Base-by-base conservation (phyloP, 2,797 vertebrate species). In the Kryptolebias ocellatus region DNA sequence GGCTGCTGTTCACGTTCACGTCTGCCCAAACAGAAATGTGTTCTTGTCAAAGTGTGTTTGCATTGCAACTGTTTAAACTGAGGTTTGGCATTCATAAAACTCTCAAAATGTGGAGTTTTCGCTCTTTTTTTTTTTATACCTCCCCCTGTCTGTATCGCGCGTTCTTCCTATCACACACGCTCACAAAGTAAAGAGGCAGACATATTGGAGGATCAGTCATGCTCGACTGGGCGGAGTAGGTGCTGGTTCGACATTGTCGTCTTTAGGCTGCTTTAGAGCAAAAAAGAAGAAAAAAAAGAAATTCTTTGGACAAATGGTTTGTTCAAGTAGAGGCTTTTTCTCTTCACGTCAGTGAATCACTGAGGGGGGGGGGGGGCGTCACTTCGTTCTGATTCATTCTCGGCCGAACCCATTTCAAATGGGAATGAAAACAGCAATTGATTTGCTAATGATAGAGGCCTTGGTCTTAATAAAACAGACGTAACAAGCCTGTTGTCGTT, bases 381-480 rank as follows among this genome's bases (percentile, higher is more conserved):
- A 39, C 18, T 47, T 80, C 53, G 58, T 58, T 67, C 79, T 69
- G 60, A 65, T 74, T 81, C 58, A 50, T 46, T 61, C 76, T 62
- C 59, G 28, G 60, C 78, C 79, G 76, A 83, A 53, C 64, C 80
- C 62, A 59, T 81, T 79, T 56, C 70, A 67, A 67, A 79, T 70
- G 67, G 86, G 80, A 84, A 87, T 67, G 81, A 74, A 78, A 83
- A 56, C 46, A 44, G 56, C 87, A 86, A 84, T 90, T 91, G 86
- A 91, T 90, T 92, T 88, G 87, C 83, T 90, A 87, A 89, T 90
- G 87, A 88, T 67, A 80, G 81, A 76, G 63, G 72, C 72, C 84
- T 81, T 76, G 64, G 50, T 84, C 71, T 76, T 84, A 84, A 86
- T 85, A 83, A 72, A 81, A 83, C 31, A 76, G 56, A 28, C 57